A percentile compares a stretch with the other conserved stretches of the same genome.
These are phyloP conservation scores for Sitodiplosis mosellana DNA, from an alignment of 1,140 invertebrate species.

Conservation along the genomic window DNA sequence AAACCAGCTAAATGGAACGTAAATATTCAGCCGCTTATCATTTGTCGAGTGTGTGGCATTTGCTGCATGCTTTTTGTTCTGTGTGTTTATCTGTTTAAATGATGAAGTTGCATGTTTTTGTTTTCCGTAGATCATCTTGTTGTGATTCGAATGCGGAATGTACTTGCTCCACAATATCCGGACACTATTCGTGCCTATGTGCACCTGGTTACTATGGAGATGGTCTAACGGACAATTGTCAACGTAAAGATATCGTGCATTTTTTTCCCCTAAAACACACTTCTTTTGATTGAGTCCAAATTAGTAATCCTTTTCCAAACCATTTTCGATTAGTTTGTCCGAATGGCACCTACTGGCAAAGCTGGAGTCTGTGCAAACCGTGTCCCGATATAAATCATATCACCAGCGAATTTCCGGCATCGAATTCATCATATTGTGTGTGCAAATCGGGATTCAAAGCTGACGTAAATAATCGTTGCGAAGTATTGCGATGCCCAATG, in stretches of 20 bases:
- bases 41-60: not conserved
- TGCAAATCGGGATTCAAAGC: constrained; percentile 28
- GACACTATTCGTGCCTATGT: constrained; percentile 49
- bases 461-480: constrained; percentile 15
- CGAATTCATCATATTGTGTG: constrained; percentile 31
- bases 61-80: not conserved
- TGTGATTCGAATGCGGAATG: constrained; percentile 41
- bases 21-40: constrained; percentile 7
- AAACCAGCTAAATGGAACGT: constrained; percentile 6
- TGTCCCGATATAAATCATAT: constrained; percentile 47
- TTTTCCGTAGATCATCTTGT: constrained; percentile 23
- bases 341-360: constrained; percentile 33
- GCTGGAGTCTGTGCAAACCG: constrained; percentile 29
- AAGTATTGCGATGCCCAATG: constrained; percentile 36
- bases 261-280: too few species aligned
- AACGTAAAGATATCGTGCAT: constrained; percentile 30
- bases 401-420: constrained; percentile 29
- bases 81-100: not conserved
- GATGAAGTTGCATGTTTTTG: too few species aligned
- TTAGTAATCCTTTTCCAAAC: too few species aligned
- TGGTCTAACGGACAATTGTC: constrained; percentile 38
- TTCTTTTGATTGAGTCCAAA: too few species aligned
- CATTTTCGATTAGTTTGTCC: constrained; percentile 30
- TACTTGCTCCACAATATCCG: constrained; percentile 44
- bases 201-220: constrained; percentile 43